A percentile compares a stretch with the other conserved stretches of the same genome.
Conservation (phyloP, 2,113 vertebrate species). For the Ellobius talpinus region DNA sequence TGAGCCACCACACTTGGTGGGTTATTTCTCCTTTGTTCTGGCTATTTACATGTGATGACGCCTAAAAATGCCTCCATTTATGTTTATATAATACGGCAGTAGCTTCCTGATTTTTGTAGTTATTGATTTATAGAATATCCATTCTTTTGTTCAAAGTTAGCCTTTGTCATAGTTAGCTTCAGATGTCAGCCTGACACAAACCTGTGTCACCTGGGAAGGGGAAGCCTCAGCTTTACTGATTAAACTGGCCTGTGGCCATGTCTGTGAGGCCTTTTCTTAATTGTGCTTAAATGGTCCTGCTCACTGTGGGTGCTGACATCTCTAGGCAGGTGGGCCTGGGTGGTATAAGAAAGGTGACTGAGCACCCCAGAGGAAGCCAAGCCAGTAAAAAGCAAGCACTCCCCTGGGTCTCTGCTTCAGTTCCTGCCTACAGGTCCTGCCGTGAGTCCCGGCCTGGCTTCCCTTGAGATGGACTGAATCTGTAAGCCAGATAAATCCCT, state of each 20-base stretch:
- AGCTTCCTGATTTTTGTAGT: conserved; percentile 21
- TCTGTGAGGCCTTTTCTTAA: not conserved
- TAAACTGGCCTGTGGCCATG: not conserved
- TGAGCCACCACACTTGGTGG: not conserved
- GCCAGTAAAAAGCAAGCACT: not conserved
- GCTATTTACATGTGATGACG: not conserved
- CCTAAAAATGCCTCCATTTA: not conserved
- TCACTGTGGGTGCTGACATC: not conserved
- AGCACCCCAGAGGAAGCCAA: not conserved
- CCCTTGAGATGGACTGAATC: not conserved
- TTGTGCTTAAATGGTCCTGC: not conserved
- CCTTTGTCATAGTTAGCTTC: not conserved
- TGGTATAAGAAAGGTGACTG: not conserved
- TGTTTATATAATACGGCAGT: conserved; percentile 35
- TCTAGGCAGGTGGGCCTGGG: not conserved
- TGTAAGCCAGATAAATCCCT: not conserved
- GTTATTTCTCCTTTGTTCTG: conserved; percentile 14
- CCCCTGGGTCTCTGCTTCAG: not conserved
- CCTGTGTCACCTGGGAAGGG: not conserved
- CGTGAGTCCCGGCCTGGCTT: not conserved
- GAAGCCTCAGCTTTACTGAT: not conserved
- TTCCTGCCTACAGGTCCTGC: not conserved
- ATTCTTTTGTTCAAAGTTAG: conserved; percentile 28
- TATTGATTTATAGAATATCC: conserved; percentile 12
- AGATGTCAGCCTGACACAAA: not conserved